phyloP scores from a whole-genome alignment of 1,140 invertebrate species.

The Pentalonia nigronervosa region DNA sequence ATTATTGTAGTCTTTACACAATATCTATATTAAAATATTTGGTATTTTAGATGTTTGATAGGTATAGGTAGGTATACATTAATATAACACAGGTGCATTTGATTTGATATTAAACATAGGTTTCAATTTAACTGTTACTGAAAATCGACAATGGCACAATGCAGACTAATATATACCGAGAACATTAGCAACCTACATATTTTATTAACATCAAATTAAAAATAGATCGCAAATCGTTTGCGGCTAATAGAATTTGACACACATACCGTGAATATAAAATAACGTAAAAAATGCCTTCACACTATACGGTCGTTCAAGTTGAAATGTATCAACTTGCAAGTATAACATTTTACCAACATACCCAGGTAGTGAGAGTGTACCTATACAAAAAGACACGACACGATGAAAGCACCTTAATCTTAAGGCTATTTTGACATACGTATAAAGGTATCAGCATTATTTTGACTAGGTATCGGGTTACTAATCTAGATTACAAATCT shows the following conservation, averaged over 20 bases:
- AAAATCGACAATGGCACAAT: neutral
- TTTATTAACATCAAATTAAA: slow-evolving; percentile 5
- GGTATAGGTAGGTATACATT: neutral
- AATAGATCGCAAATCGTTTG: neutral
- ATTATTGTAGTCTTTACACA: neutral
- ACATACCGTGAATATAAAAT: neutral
- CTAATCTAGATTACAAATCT: slow-evolving; percentile 8
- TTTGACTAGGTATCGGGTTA: neutral
- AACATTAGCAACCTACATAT: neutral
- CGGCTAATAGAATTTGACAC: neutral
- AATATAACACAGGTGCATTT: neutral
- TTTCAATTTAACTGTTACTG: neutral
- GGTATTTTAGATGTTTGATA: neutral
- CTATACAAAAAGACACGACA: neutral
- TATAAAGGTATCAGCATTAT: neutral
- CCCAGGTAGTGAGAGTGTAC: too few relatives aligned
- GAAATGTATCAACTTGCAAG: neutral
- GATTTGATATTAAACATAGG: neutral
- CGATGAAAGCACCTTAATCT: neutral
- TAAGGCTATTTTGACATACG: neutral
- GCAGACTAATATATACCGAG: neutral
- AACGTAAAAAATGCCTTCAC: neutral
- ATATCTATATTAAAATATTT: neutral
- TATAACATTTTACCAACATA: neutral
- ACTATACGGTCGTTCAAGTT: neutral